phyloP scores from a whole-genome alignment of 2,797 vertebrate genomes.

The Fundulus diaphanus region DNA sequence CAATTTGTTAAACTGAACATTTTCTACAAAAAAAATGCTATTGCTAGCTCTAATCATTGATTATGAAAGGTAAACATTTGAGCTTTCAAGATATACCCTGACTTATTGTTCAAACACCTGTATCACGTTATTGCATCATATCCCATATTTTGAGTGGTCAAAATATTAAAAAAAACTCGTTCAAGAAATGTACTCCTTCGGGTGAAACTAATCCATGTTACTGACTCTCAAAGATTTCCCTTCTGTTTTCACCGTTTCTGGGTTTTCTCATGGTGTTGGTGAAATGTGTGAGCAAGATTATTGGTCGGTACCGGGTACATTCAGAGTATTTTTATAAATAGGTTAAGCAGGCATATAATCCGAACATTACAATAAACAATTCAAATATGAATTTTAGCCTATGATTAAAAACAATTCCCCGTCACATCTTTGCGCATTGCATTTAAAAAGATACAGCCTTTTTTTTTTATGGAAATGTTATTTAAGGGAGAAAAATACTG shows the following conservation, averaged over 20 bases:
- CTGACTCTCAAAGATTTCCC: too few species aligned
- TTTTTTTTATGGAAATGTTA: background rate
- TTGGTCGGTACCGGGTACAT: too few species aligned
- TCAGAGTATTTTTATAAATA: background rate
- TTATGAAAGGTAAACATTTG: background rate
- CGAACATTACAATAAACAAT: background rate
- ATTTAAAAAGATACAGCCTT: conserved; percentile 16
- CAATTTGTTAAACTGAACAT: background rate
- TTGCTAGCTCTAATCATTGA: background rate
- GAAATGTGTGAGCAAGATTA: too few species aligned
- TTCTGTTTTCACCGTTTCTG: too few species aligned
- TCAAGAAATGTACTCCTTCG: too few species aligned
- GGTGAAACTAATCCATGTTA: too few species aligned
- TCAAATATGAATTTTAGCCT: background rate
- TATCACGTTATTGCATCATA: too few species aligned
- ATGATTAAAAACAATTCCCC: background rate
- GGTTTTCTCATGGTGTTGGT: too few species aligned
- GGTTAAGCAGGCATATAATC: background rate
- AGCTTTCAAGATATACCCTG: background rate
- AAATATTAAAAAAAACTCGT: too few species aligned
- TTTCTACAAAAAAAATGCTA: background rate
- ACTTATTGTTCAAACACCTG: too few species aligned
- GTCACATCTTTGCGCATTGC: conserved; percentile 16
- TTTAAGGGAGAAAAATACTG: conserved; percentile 3
- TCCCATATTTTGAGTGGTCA: too few species aligned